Base-by-base conservation (phyloP, 2,888 invertebrate genomes). In the Zootermopsis nevadensis region DNA sequence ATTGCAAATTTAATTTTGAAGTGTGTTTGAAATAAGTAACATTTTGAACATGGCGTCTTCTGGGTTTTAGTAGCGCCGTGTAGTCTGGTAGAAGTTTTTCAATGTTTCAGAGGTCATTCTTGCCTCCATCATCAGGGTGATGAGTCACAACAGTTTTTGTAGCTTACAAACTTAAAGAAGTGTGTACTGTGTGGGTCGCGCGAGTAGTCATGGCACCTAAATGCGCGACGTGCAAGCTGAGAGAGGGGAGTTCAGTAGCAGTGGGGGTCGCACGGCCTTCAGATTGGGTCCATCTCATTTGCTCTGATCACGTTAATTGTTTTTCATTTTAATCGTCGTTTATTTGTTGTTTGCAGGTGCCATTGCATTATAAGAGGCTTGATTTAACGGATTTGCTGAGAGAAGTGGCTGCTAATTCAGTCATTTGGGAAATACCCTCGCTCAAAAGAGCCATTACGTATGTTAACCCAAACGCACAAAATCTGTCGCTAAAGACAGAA, bases 401-500 rank as follows among this genome's bases (percentile, higher is more conserved):
- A 81, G 93, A 94, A 55, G 91, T 94, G 3, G 95, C 96, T 0
- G 89, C 89, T 60, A 95, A 93, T 87, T 93, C 95, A 0, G 93
- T 98, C 0, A 91, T 99, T 15, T 94, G 96, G 89, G 94, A 97
- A 89, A 93, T 96, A 0, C 93, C 94, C 0, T 92, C 94, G 69
- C 97, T 99, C 84, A 96, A 93, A 87, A 92, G 96, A 83, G 97
- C 98, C 0, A 96, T 99, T 82, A 94, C 96, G 0, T 95, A 94
- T 85, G 92, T 92, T 87, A 94, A 94, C 87, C 91, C 93, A 79
- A 90, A 92, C 31, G 89, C 89, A 76, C 87, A 88, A 42, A 84
- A 91, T 27, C 89, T 94, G 0, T 92, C 94, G 85, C 91, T 99
- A 0, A 96, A 97, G 89, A 99, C 99, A 0, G 99, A 99, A 88